These are phyloP conservation scores for Actinemys pallida DNA, from an alignment of 2,113 vertebrate genomes.

Conservation along the genomic window DNA sequence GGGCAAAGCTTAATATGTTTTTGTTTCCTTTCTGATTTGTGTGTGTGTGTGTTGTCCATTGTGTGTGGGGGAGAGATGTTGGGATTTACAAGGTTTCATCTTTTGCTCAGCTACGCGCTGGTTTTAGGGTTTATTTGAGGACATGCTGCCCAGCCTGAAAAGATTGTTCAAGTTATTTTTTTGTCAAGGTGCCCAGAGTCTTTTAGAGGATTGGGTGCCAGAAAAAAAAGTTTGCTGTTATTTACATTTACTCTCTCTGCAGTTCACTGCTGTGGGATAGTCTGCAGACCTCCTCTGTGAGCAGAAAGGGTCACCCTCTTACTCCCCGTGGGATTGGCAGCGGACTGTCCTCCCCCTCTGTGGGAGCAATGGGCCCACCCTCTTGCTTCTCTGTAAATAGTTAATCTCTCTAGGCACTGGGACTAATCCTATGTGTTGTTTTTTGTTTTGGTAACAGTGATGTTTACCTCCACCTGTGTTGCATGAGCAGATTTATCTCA, in stretches of 20 bases:
- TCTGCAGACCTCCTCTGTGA: neutral
- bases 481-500: neutral
- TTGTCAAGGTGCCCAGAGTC: conserved; percentile 24
- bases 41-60: neutral
- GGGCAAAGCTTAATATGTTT: neutral
- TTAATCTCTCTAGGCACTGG: neutral
- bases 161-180: conserved; percentile 26
- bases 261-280: neutral
- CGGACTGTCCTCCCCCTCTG: neutral
- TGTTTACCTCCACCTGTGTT: neutral
- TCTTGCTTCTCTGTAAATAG: neutral
- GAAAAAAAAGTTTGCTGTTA: neutral
- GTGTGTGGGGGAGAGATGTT: neutral
- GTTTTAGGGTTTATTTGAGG: conserved; percentile 58
- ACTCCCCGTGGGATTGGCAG: neutral
- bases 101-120: conserved; percentile 26
- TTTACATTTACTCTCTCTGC: neutral
- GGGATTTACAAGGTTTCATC: conserved; percentile 29
- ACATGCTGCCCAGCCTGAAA: conserved; percentile 22
- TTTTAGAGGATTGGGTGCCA: neutral
- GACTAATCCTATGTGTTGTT: neutral
- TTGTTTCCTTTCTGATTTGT: neutral
- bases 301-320: neutral
- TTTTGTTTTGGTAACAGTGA: neutral
- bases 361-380: neutral